Evolutionary conservation across 2,113 vertebrate genomes (phyloP).

Genomic region (Cygnus atratus): DNA sequence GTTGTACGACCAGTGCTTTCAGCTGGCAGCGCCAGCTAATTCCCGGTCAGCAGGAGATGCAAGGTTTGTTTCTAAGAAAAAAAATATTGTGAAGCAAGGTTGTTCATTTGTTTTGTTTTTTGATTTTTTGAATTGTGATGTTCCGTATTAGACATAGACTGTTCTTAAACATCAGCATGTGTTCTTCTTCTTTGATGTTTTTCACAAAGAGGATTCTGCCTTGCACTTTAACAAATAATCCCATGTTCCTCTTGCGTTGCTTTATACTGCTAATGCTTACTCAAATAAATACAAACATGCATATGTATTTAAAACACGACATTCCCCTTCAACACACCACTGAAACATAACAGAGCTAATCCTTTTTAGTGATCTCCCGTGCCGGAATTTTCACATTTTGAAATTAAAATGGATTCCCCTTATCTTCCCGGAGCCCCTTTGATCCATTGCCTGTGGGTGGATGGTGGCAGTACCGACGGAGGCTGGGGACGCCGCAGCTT

Average conservation of each 20-base stretch:
- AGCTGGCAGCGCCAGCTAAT: neutral
- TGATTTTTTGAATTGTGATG: neutral
- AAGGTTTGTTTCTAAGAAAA: conserved; percentile 12
- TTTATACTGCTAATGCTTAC: conserved; percentile 36
- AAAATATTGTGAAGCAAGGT: neutral
- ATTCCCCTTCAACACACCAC: neutral
- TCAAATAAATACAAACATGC: neutral
- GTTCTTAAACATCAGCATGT: conserved; percentile 60
- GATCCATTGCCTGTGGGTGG: conserved; percentile 68
- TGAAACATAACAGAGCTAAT: conserved; percentile 7
- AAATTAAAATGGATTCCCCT: conserved; percentile 73
- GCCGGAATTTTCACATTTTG: conserved; percentile 65
- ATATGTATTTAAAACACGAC: neutral
- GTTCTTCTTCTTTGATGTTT: conserved; percentile 62
- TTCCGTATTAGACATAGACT: conserved; percentile 28
- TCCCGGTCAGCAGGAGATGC: neutral
- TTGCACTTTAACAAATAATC: conserved; percentile 44
- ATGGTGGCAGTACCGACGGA: conserved; percentile 48
- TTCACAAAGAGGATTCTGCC: conserved; percentile 9
- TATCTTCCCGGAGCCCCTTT: conserved; percentile 65
- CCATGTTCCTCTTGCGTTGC: neutral
- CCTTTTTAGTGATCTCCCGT: conserved; percentile 57
- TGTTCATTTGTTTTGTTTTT: neutral
- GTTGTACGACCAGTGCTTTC: neutral
- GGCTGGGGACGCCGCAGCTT: conserved; percentile 44